phyloP scores from a whole-genome alignment of 2,113 vertebrate genomes.

The Pao palembangensis region DNA sequence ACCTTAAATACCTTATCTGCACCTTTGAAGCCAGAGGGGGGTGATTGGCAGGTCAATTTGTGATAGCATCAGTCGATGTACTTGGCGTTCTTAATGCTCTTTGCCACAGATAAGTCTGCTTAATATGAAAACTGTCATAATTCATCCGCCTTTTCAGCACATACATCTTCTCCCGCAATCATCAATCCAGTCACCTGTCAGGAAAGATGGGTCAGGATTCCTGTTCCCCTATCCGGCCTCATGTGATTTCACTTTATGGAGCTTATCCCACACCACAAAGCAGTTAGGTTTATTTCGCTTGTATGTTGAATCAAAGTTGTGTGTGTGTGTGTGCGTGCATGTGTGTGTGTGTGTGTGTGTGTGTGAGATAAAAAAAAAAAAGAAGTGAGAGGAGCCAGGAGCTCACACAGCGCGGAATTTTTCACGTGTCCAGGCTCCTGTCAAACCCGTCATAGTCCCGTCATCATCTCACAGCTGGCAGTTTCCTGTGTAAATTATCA shows the following conservation, averaged over 20 bases:
- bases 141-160: conserved; percentile 68
- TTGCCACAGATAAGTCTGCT: conserved; percentile 75
- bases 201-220: conserved; percentile 52
- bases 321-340: conserved; percentile 41
- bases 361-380: conserved; percentile 49
- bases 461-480: conserved; percentile 82
- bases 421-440: conserved; percentile 67
- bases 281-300: conserved; percentile 61
- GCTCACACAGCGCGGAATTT: conserved; percentile 36
- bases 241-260: conserved; percentile 75
- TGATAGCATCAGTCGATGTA: conserved; percentile 76
- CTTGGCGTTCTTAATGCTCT: conserved; percentile 76
- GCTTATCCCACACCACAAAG: conserved; percentile 70
- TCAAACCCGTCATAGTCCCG: conserved; percentile 81
- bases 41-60: conserved; percentile 83
- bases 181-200: conserved; percentile 72
- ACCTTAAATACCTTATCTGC: conserved; percentile 79
- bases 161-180: conserved; percentile 65
- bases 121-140: conserved; percentile 83
- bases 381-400: conserved; percentile 11
- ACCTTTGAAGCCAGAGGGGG: conserved; percentile 68
- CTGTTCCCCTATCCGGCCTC: conserved; percentile 36
- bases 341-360: conserved; percentile 47
- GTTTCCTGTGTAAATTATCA: conserved; percentile 98
- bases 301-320: conserved; percentile 66